Base-by-base conservation (phyloP, 2,888 invertebrate species). In the Caenorhabditis becei region DNA sequence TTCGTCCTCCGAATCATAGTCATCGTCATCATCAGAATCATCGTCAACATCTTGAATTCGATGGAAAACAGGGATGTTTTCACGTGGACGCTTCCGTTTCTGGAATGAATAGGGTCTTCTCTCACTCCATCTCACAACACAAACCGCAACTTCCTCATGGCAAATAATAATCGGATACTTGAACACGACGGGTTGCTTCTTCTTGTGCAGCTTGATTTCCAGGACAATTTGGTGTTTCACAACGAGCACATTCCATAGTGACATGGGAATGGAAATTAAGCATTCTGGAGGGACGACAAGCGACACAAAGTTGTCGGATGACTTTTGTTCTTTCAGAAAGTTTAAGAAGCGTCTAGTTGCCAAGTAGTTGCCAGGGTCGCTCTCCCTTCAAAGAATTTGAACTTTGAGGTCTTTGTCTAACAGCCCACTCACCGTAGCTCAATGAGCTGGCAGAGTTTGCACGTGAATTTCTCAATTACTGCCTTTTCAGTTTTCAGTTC, bases 21-120 rank as follows among this genome's bases (percentile, higher is more conserved):
- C 87, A 66, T 87, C 87, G 37, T 87, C 87, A 32, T 87, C 87
- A 37, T 80, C 86, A n/a, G 82, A 77, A 71, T 85, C 87, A 70
- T 86, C 87, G 56, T 85, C 84, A 47, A 81, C 77, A 79, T 86
- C 86, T 54, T 81, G 66, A 11, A 83, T 62, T 32, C 87, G 56
- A 44, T 58, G 58, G 61, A 80, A 82, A 41, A 83, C 69, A 26
- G 53, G 56, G 24, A 65, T 35, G 14, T 58, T 28, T 41, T 47
- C 63, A 20, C 58, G 35, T 23, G 72, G 72, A 7, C 67, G 65
- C 26, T 75, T 75, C 10, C 77, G 70, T 14, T 77, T 77, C 80
- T 80, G 37, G 35, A 80, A n/a, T n/a, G n/a, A 80, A 14, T 26
- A 51, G 47, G 11, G 8, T 16, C 18, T 41, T 37, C 11, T 18